Evolutionary conservation across 2,113 vertebrate genomes (phyloP).

Genomic region (Dasypus novemcinctus): DNA sequence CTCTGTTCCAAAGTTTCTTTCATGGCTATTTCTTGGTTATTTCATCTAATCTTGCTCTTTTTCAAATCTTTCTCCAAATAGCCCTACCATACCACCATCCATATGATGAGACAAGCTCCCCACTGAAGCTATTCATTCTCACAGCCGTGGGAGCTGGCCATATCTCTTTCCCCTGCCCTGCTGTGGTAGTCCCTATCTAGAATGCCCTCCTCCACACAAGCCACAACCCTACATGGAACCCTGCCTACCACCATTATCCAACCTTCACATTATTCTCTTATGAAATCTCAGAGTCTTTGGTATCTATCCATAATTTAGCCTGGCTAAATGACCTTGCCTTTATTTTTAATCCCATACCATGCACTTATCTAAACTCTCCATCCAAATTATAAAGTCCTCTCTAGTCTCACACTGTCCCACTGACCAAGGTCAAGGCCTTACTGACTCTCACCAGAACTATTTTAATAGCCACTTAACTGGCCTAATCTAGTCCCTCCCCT

Average conservation of each 20-base stretch:
- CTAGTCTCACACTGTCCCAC: background rate
- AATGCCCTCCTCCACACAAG: background rate
- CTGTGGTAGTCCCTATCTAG: background rate
- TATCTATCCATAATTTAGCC: background rate
- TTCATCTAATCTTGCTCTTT: background rate
- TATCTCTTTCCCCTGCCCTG: background rate
- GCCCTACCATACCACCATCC: background rate
- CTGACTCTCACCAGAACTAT: background rate
- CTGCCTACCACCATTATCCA: background rate
- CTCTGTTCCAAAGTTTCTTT: background rate
- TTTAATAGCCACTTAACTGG: background rate
- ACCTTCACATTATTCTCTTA: background rate
- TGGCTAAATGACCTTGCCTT: background rate
- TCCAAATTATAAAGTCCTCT: background rate
- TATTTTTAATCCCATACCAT: background rate
- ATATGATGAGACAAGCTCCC: background rate
- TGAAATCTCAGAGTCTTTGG: background rate
- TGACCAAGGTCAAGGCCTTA: background rate
- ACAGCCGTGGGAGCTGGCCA: background rate
- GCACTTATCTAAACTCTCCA: background rate
- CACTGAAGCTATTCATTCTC: background rate
- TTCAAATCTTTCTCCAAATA: background rate
- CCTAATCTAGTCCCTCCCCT: background rate
- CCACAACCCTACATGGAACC: background rate
- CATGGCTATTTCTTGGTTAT: background rate